Base-by-base conservation (phyloP, 2,797 vertebrate species). In the Schizopygopsis malacanthus region DNA sequence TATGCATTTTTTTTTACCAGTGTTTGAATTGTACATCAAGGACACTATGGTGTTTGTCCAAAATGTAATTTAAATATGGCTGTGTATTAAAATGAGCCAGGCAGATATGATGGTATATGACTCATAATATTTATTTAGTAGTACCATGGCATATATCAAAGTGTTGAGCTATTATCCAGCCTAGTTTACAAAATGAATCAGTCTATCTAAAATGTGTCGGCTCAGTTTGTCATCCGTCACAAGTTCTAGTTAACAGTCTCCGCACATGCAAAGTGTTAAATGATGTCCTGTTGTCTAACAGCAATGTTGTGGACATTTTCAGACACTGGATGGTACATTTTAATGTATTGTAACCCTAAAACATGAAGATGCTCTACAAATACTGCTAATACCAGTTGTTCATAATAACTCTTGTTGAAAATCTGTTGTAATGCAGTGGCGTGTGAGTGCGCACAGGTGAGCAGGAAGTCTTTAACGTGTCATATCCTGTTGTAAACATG, bases 401-500 rank as follows among this genome's bases (percentile, higher is more conserved):
- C 28, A 65, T 39, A 18, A 28, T 67, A 52, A 54, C 81, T 63
- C 81, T 61, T 2, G 4, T 22, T 71, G 65, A 59, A 16, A 45
- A 18, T 43, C 5, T 50, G 79, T 81, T 79, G 78, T 20, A 37
- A 67, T 25, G n/a, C 41, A 47, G 15, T 37, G 20, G 25, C 22
- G 61, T 33, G 59, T 73, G 37, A 18, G 18, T n/a, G 25, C 20
- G 10, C 75, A 37, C 83, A 70, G 52, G 75, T 79, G 76, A 79
- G 37, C 76, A 25, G 83, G 83, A 85, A 79, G 39, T 47, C 8
- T 54, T 43, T 41, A 52, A 47, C 0, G 10, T 5, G 76, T 85
- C 76, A 85, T 39, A 79, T 85, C 76, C 83, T 79, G 83, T 79
- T 79, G 7, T 47, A 79, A 85, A 56, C 61, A 59, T 33, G 20